These are phyloP conservation scores for Idaea aversata DNA, from an alignment of 2,888 invertebrate species.

Conservation along the genomic window DNA sequence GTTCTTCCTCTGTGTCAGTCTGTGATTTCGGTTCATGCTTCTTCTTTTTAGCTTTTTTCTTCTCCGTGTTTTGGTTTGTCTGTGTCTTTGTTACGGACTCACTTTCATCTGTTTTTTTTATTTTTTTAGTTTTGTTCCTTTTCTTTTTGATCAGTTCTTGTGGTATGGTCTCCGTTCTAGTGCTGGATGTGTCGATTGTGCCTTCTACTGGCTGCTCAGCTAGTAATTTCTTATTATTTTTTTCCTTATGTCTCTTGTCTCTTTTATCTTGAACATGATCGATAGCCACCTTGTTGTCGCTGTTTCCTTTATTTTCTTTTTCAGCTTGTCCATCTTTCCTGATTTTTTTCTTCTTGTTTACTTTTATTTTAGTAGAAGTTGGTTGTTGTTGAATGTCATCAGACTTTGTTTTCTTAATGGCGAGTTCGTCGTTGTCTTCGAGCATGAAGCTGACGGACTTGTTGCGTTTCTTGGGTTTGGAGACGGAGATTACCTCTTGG, in stretches of 20 bases:
- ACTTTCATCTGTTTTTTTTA: conserved; percentile 25
- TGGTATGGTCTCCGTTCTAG: conserved; percentile 19
- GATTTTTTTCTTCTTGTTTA: conserved; percentile 22
- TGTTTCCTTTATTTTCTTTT: conserved; percentile 38
- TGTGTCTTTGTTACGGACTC: conserved; percentile 26
- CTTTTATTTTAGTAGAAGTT: conserved; percentile 22
- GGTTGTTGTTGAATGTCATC: conserved; percentile 36
- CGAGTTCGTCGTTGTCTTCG: conserved; percentile 56
- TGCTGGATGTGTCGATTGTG: conserved; percentile 16
- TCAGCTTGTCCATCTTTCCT: conserved; percentile 23
- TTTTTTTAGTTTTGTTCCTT: conserved; percentile 34
- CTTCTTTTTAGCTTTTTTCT: conserved; percentile 50
- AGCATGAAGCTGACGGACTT: conserved; percentile 70
- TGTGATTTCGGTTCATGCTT: conserved; percentile 35
- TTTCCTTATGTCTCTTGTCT: conserved; percentile 15
- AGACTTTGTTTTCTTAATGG: conserved; percentile 59
- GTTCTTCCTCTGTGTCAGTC: conserved; percentile 39
- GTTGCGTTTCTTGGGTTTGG: conserved; percentile 61
- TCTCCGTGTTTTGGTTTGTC: background rate
- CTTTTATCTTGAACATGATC: conserved; percentile 24
- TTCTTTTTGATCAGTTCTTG: conserved; percentile 34
- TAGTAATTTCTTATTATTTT: conserved; percentile 5
- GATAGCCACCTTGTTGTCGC: conserved; percentile 23
- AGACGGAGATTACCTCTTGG: conserved; percentile 18
- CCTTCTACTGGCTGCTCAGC: conserved; percentile 17